Conservation (phyloP, 30 jellyfish, hydroid and myxozoan species). For the Rhopilema esculentum region DNA sequence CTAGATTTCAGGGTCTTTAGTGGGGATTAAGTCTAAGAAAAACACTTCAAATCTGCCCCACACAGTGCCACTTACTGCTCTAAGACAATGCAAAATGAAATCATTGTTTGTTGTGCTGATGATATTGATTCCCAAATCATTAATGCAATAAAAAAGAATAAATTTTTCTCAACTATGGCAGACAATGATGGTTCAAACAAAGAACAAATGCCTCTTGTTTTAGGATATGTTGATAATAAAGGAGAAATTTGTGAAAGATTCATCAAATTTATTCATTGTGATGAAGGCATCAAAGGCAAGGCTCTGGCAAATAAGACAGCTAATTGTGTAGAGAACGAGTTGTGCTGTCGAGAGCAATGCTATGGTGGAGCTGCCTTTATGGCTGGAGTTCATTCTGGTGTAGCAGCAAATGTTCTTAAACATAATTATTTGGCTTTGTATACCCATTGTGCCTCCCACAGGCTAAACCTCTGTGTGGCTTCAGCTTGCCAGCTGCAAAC, state of each 20-base stretch:
- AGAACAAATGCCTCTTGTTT: slow-evolving; percentile 39
- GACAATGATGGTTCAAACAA: slow-evolving; percentile 28
- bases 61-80: slow-evolving; percentile 53
- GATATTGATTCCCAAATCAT: slow-evolving; percentile 25
- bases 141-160: slow-evolving; percentile 20
- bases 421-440: neutral
- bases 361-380: slow-evolving; percentile 20
- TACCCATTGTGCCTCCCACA: slow-evolving; percentile 23
- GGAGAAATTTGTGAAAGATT: no score
- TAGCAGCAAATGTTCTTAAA: neutral
- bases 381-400: slow-evolving; percentile 13
- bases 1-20: slow-evolving; percentile 15
- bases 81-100: slow-evolving; percentile 81
- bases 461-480: slow-evolving; percentile 26
- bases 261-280: slow-evolving; percentile 10
- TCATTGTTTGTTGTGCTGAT: slow-evolving; percentile 51
- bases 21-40: slow-evolving; percentile 41
- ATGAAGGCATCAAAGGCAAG: slow-evolving; percentile 17
- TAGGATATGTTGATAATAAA: slow-evolving; percentile 44
- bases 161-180: slow-evolving; percentile 42
- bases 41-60: slow-evolving; percentile 27
- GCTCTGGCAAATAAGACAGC: neutral
- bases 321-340: neutral
- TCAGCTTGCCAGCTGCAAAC: slow-evolving; percentile 12
- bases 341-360: slow-evolving; percentile 4